Percentiles rank a stretch among this genome's conserved stretches.
Evolutionary conservation across 1,140 invertebrate genomes (phyloP).

Genomic region (Apis cerana): DNA sequence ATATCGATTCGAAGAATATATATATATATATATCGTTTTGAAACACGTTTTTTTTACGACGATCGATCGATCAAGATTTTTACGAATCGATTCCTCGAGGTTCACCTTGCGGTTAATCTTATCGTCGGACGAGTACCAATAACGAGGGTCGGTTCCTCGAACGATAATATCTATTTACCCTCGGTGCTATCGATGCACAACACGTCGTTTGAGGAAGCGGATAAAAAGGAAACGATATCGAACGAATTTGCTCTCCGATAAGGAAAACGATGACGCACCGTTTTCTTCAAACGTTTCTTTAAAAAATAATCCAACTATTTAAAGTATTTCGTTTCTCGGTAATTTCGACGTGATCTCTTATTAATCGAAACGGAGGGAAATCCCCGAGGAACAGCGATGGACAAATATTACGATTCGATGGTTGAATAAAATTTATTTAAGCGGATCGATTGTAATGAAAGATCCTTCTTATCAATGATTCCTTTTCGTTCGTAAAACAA

Average conservation of each 20-base stretch:
- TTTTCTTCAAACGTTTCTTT: too few relatives aligned
- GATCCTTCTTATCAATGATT: too few relatives aligned
- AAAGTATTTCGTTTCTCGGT: too few relatives aligned
- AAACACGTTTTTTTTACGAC: neutral
- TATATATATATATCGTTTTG: neutral
- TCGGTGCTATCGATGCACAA: neutral
- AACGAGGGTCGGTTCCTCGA: neutral
- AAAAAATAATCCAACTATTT: too few relatives aligned
- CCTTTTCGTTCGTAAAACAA: too few relatives aligned
- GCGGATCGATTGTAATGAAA: too few relatives aligned
- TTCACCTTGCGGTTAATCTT: slow-evolving; percentile 27
- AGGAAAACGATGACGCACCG: neutral
- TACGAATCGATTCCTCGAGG: neutral
- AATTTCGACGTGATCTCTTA: too few relatives aligned
- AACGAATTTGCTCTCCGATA: neutral
- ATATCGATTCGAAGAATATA: too few relatives aligned
- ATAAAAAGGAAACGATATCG: neutral
- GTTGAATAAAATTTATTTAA: too few relatives aligned
- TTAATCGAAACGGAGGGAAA: too few relatives aligned
- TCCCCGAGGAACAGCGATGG: too few relatives aligned
- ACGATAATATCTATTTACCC: slow-evolving; percentile 14
- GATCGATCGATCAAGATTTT: neutral
- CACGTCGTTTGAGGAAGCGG: neutral
- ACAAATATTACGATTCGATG: too few relatives aligned
- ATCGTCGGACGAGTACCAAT: neutral